Percentiles rank a stretch among this genome's conserved stretches.
Evolutionary conservation across 2,888 invertebrate genomes (phyloP).

Genomic region (Acholoe squamosa): DNA sequence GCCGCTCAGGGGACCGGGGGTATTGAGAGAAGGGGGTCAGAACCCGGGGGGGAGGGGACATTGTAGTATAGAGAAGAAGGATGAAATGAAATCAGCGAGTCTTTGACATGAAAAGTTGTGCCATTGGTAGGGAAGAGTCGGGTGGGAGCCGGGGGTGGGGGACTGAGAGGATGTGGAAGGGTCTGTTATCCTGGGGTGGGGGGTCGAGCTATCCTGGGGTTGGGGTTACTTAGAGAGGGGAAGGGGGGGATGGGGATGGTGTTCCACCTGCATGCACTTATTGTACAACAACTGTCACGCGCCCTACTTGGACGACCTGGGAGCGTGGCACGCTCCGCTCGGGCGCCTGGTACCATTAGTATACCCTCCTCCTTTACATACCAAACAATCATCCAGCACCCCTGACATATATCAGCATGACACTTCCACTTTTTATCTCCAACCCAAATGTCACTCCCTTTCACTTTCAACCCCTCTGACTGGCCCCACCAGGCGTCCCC

Average conservation of each 20-base stretch:
- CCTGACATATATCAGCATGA: slow-evolving; percentile 17
- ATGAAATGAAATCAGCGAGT: slow-evolving; percentile 15
- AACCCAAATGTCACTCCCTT: not conserved
- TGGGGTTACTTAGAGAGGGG: not conserved
- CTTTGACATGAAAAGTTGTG: not conserved
- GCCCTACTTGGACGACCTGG: not conserved
- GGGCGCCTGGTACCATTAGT: slow-evolving; percentile 2
- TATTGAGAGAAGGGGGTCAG: slow-evolving; percentile 7
- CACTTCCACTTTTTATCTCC: slow-evolving; percentile 26
- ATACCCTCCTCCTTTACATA: slow-evolving; percentile 56
- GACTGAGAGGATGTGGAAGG: not conserved
- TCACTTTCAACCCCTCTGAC: not conserved
- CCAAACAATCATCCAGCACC: not conserved
- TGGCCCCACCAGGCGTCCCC: not conserved
- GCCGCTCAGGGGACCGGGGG: slow-evolving; percentile 14
- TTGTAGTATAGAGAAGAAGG: not conserved
- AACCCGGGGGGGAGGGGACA: not conserved
- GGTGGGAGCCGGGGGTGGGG: not conserved
- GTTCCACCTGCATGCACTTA: slow-evolving; percentile 55
- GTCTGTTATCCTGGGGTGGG: not conserved
- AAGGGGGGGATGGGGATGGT: not conserved
- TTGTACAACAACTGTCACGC: slow-evolving; percentile 28
- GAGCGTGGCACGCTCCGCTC: slow-evolving; percentile 17
- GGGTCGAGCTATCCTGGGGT: too few species aligned
- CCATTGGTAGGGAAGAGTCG: not conserved